Evolutionary conservation across 1,140 invertebrate genomes (phyloP).

Genomic region (Neotoxoptera formosana): DNA sequence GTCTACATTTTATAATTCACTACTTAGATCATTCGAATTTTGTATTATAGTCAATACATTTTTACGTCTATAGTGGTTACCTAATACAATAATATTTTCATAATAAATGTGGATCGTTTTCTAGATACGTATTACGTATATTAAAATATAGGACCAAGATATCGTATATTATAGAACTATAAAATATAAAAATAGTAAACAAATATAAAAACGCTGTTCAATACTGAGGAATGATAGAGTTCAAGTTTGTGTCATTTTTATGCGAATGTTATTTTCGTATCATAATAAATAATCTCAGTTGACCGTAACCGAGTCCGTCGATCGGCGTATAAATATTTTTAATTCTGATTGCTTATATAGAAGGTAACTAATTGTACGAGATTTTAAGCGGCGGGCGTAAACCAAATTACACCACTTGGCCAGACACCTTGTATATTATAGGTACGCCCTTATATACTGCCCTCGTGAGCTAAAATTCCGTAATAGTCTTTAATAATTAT

Average conservation of each 20-base stretch:
- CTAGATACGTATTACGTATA: background rate
- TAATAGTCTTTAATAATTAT: too few relatives aligned
- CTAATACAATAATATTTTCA: background rate
- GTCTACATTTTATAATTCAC: background rate
- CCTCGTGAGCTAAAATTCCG: too few relatives aligned
- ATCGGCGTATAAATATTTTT: background rate
- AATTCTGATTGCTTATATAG: background rate
- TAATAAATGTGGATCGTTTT: background rate
- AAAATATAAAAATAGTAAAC: background rate
- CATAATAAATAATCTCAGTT: too few relatives aligned
- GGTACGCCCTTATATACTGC: too few relatives aligned
- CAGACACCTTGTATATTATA: background rate
- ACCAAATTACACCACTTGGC: background rate
- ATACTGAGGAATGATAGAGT: background rate
- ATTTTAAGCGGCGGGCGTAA: background rate
- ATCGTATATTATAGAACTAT: too few relatives aligned
- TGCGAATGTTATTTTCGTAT: too few relatives aligned
- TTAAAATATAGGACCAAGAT: too few relatives aligned
- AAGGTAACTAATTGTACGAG: too few relatives aligned
- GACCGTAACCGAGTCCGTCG: background rate
- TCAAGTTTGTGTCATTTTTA: too few relatives aligned
- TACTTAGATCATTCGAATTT: background rate
- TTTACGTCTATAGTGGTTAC: background rate
- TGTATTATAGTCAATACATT: background rate
- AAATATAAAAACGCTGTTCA: background rate